Evolutionary conservation across 2,888 invertebrate genomes (phyloP).

Genomic region (Lysandra bellargus): DNA sequence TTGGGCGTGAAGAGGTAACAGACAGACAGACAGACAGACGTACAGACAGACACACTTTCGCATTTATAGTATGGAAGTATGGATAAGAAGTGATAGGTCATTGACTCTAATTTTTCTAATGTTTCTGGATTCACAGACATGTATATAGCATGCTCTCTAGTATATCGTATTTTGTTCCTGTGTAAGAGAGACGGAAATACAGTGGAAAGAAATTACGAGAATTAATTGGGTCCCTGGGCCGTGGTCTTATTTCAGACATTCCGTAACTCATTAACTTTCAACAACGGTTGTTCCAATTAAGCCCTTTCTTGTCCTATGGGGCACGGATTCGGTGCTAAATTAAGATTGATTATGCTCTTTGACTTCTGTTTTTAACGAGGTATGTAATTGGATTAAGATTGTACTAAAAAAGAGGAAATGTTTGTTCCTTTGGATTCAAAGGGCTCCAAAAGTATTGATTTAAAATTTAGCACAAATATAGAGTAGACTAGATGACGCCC

Average conservation of each 20-base stretch:
- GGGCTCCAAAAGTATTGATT: not conserved
- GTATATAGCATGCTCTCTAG: not conserved
- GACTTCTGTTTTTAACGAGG: not conserved
- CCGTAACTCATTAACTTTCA: conserved; percentile 21
- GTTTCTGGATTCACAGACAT: too few species aligned
- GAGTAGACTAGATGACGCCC: too few species aligned
- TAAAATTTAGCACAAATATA: too few species aligned
- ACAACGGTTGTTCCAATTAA: conserved; percentile 20
- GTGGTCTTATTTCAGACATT: conserved; percentile 10
- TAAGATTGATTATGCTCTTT: not conserved
- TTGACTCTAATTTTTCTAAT: too few species aligned
- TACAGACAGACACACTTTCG: too few species aligned
- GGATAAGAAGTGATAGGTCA: too few species aligned
- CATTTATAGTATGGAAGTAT: too few species aligned
- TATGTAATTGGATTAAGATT: too few species aligned
- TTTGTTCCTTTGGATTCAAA: not conserved
- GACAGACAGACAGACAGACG: too few species aligned
- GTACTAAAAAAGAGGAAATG: not conserved
- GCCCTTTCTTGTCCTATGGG: not conserved
- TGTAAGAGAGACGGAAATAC: not conserved
- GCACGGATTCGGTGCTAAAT: not conserved
- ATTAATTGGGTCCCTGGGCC: not conserved
- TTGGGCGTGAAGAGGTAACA: too few species aligned
- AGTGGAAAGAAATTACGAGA: not conserved
- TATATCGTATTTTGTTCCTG: not conserved